Evolutionary conservation across 2,113 vertebrate species (phyloP).

Genomic region (Ranitomeya imitator): DNA sequence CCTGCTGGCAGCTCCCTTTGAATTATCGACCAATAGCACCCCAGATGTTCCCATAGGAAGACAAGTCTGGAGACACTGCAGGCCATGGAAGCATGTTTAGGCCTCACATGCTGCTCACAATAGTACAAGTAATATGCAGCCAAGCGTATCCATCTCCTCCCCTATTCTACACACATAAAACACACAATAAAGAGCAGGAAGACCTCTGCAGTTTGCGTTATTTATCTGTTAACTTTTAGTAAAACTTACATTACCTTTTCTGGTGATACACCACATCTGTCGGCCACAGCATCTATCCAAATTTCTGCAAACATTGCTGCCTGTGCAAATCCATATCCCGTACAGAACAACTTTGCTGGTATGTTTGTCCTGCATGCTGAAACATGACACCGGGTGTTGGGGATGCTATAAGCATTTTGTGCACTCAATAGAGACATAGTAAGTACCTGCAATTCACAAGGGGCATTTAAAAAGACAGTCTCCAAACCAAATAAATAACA

Average conservation of each 20-base stretch:
- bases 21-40: no score
- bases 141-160: no score
- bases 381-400: conserved; percentile 70
- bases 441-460: conserved; percentile 66
- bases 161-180: no score
- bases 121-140: no score
- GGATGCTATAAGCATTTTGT: conserved; percentile 81
- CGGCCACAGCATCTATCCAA: conserved; percentile 75
- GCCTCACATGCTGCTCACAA: no score
- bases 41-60: no score
- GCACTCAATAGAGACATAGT: conserved; percentile 77
- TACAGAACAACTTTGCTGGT: conserved; percentile 80
- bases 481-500: not conserved
- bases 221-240: no score
- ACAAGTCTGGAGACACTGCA: no score
- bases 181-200: no score
- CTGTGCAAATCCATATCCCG: conserved; percentile 83
- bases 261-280: conserved; percentile 69
- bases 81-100: no score
- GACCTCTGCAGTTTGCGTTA: no score
- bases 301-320: conserved; percentile 74
- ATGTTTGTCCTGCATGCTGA: conserved; percentile 79
- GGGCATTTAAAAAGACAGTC: not conserved
- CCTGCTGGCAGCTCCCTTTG: no score
- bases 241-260: conserved; percentile 73